Evolutionary conservation across 2,113 vertebrate genomes (phyloP).

Genomic region (Salminus brasiliensis): DNA sequence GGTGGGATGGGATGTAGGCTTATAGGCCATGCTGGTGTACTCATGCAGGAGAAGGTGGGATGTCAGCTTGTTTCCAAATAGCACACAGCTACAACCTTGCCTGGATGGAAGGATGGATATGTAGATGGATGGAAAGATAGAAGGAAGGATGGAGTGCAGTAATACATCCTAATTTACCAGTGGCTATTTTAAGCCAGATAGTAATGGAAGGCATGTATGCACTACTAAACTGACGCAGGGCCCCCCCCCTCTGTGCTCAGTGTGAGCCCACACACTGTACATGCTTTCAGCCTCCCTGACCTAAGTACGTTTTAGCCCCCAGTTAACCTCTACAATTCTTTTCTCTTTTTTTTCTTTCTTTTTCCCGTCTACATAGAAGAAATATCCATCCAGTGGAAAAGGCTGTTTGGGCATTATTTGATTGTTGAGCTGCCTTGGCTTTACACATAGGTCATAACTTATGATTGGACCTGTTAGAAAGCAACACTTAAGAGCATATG

Average conservation of each 20-base stretch:
- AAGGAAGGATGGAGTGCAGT: slow-evolving; percentile 50
- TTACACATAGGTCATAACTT: background rate
- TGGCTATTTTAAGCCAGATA: slow-evolving; percentile 81
- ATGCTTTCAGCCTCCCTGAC: background rate
- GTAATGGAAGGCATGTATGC: slow-evolving; percentile 63
- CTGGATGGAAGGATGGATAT: slow-evolving; percentile 56
- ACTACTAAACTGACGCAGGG: background rate
- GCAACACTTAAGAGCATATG: slow-evolving; percentile 8
- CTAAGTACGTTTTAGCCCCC: slow-evolving; percentile 17
- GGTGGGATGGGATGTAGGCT: slow-evolving; percentile 58
- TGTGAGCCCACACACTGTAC: background rate
- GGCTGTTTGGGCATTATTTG: background rate
- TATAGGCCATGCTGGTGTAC: slow-evolving; percentile 26
- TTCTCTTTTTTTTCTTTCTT: background rate
- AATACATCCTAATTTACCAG: slow-evolving; percentile 66
- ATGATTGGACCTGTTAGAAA: slow-evolving; percentile 22
- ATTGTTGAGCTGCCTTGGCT: background rate
- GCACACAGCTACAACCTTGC: slow-evolving; percentile 44
- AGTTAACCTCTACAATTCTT: background rate
- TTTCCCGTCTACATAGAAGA: background rate
- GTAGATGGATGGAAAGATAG: background rate
- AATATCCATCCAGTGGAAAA: background rate
- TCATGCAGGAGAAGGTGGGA: slow-evolving; percentile 43
- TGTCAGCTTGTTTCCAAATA: slow-evolving; percentile 63
- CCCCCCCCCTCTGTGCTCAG: background rate